Evolutionary conservation across 2,113 vertebrate genomes (phyloP).

Genomic region (Glaucomys volans): DNA sequence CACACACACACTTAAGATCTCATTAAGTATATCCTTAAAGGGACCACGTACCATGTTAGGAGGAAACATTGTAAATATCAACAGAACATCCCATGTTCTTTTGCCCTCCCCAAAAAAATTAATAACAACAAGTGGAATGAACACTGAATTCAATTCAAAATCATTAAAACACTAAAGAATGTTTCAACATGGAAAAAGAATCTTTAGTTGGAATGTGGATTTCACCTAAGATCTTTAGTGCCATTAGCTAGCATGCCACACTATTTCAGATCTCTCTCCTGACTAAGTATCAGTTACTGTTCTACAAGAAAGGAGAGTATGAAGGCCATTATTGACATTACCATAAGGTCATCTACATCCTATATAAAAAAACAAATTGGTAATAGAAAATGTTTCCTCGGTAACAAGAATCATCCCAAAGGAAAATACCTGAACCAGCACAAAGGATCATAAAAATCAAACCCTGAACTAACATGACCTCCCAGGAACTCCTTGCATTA

Average conservation of each 20-base stretch:
- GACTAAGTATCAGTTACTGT: background rate
- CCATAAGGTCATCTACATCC: background rate
- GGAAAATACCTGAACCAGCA: background rate
- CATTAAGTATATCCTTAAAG: conserved; percentile 38
- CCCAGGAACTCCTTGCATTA: background rate
- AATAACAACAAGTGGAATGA: background rate
- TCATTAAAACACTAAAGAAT: background rate
- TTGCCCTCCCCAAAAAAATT: background rate
- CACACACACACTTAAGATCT: conserved; percentile 58
- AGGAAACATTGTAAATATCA: conserved; percentile 45
- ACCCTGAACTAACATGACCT: background rate
- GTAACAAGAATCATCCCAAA: background rate
- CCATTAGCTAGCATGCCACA: background rate
- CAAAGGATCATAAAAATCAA: background rate
- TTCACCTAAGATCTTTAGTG: background rate
- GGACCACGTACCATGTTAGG: background rate
- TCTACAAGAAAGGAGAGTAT: background rate
- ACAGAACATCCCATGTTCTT: background rate
- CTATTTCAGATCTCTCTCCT: background rate
- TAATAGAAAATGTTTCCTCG: background rate
- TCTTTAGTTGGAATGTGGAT: background rate
- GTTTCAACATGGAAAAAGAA: background rate
- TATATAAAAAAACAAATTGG: background rate
- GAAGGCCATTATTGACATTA: background rate
- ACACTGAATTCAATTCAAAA: conserved; percentile 39